Evolutionary conservation across 2,888 invertebrate species (phyloP), one percentile per base, ranked within the genome.

Genomic region (Hyalella azteca): DNA sequence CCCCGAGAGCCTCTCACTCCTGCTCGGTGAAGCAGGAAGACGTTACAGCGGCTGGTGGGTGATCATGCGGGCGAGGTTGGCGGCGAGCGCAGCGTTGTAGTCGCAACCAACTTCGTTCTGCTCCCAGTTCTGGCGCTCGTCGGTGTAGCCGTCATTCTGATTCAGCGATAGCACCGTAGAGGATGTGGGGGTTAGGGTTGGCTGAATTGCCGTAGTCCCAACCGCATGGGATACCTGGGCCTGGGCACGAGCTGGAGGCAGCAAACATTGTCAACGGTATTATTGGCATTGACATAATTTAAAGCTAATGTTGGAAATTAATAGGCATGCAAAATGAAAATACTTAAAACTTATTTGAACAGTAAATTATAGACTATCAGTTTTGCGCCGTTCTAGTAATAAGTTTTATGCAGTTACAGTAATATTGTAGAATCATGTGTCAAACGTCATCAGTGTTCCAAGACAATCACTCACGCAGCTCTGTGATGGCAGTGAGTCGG

Each of bases 141-240:
- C 91, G 75, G 87, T 87, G 86, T 90, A 91, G 78, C 87, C 86
- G 85, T 91, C 91, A 59, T 89, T 78, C 82, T 82, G 82, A 2
- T 26, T 90, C 91, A 0, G 91, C 91, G 50, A 91, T 85, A 26
- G 91, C 91, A 0, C 91, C 91, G 82, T 89, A 88, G 5, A 91
- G 87, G 3, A 89, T 87, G 85, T 91, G 90, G 0, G 90, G 90
- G 86, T 91, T 91, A 0, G 90, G 88, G 2, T 86, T 87, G 39
- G 87, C 85, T 1, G 88, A 88, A 1, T 88, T 88, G 50, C 87
- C 87, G 60, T 89, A 88, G 5, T 88, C 86, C 90, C 90, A 90
- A 36, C 88, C 89, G 83, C 91, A 91, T 0, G 88, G 86, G 0
- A 86, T 86, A 5, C 91, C 90, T 49, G 85, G 86, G 84, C 89